Evolutionary conservation across 2,113 vertebrate species (phyloP), one percentile per base, ranked within the genome.

Genomic region (Strix aluco): DNA sequence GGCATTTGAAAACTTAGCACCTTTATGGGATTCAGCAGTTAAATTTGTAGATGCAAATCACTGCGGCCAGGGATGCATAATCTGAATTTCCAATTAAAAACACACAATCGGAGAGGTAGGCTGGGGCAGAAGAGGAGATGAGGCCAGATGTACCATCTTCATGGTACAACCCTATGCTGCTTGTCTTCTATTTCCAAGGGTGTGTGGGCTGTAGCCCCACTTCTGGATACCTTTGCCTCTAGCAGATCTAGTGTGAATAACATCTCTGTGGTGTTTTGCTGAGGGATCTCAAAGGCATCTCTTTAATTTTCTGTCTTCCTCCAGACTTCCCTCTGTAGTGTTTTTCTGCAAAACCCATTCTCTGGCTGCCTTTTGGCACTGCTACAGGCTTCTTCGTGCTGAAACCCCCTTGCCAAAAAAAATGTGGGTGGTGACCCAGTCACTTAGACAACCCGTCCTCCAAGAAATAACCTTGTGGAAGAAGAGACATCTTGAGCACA

Each of bases 281-380:
- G 62, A 84, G 52, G 67, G 66, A 92, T 82, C 51, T 51, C 52
- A 62, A 70, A 89, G 81, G 49, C 54, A 69, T 65, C 36, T 94
- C 57, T 73, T 77, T 61, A 57, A 81, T 94, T 88, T 91, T 93
- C 81, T 71, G 27, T 62, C 83, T 77, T 81, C 51, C 92, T 54
- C 36, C 75, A 94, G 65, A 57, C 71, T 91, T 90, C 38, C 30
- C 55, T 89, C 38, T 81, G 13, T n/a, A 74, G 49, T 57, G 54
- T 91, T 92, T 94, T 96, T 80, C 78, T 96, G 77, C 47, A 94
- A 87, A 96, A 63, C 34, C 61, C 78, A 49, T 95, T 82, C 44
- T 92, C 82, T 83, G 51, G 57, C 51, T 72, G 94, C 70, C 74
- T 95, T 74, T 81, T 96, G 94, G 90, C 71, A 78, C 22, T 6